Conservation (phyloP, 2,888 invertebrate species). For the Dorcus parallelipipedus region DNA sequence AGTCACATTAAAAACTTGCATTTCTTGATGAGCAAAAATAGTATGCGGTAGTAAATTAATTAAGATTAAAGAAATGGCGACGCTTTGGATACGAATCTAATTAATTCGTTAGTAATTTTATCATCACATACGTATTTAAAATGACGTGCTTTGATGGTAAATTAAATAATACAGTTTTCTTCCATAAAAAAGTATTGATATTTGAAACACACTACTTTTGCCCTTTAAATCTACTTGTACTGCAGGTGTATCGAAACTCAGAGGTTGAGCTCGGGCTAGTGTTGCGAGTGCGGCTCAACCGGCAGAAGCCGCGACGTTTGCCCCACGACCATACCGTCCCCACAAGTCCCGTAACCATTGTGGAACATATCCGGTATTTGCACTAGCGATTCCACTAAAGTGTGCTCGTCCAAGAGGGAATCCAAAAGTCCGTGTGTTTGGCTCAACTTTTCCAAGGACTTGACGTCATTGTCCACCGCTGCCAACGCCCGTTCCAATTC, state of each 20-base stretch:
- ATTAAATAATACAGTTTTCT: too few relatives aligned
- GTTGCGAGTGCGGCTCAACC: slow-evolving; percentile 27
- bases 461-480: slow-evolving; percentile 70
- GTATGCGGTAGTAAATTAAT: background rate
- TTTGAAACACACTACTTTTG: slow-evolving; percentile 10
- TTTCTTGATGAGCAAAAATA: slow-evolving; percentile 10
- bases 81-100: too few relatives aligned
- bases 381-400: slow-evolving; percentile 48
- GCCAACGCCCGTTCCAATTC: slow-evolving; percentile 83
- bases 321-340: slow-evolving; percentile 39
- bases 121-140: background rate
- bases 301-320: slow-evolving; percentile 25
- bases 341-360: slow-evolving; percentile 48
- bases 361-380: slow-evolving; percentile 53
- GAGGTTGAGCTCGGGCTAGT: slow-evolving; percentile 6
- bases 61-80: too few relatives aligned
- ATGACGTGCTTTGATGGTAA: too few relatives aligned
- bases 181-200: too few relatives aligned
- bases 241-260: slow-evolving; percentile 12
- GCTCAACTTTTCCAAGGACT: slow-evolving; percentile 66
- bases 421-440: slow-evolving; percentile 59
- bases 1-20: slow-evolving; percentile 2
- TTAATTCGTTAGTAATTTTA: too few relatives aligned
- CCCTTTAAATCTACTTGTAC: slow-evolving; percentile 16
- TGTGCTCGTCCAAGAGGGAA: slow-evolving; percentile 62